phyloP scores from a whole-genome alignment of 2,797 vertebrate species.

The Lemur catta region DNA sequence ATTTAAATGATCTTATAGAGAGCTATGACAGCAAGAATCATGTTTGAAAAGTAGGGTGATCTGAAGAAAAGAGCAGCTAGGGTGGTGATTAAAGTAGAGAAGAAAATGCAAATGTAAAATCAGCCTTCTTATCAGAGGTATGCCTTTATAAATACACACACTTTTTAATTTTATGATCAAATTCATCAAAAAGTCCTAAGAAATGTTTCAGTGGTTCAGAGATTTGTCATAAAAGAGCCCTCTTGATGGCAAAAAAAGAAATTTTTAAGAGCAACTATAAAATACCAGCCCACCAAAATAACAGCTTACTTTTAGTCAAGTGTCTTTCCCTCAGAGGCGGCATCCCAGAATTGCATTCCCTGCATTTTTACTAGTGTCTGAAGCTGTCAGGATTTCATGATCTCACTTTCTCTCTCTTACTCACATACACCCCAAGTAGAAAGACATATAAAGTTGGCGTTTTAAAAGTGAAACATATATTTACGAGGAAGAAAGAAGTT shows the following conservation, averaged over 20 bases:
- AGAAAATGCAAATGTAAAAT: slow-evolving; percentile 52
- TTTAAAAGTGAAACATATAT: slow-evolving; percentile 49
- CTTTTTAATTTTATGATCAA: neutral
- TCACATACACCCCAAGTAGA: neutral
- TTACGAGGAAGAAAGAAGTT: slow-evolving; percentile 38
- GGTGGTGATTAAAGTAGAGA: slow-evolving; percentile 17
- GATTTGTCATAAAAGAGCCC: slow-evolving; percentile 60
- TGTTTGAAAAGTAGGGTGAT: slow-evolving; percentile 44
- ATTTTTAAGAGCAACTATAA: slow-evolving; percentile 42
- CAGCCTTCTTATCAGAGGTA: slow-evolving; percentile 45
- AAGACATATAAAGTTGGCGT: neutral
- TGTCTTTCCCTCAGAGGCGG: slow-evolving; percentile 17
- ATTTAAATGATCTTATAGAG: slow-evolving; percentile 37
- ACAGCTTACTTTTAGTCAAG: slow-evolving; percentile 5
- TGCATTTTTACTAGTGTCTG: neutral
- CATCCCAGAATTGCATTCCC: neutral
- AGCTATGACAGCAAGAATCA: slow-evolving; percentile 59
- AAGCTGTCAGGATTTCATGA: neutral
- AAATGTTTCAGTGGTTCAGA: slow-evolving; percentile 39
- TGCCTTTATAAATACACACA: neutral
- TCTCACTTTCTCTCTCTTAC: neutral
- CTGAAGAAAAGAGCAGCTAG: slow-evolving; percentile 48
- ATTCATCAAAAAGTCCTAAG: slow-evolving; percentile 27
- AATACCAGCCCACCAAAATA: slow-evolving; percentile 10
- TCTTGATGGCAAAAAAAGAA: slow-evolving; percentile 42